Conservation (phyloP, 2,113 vertebrate genomes). For the Paradisaea rubra region DNA sequence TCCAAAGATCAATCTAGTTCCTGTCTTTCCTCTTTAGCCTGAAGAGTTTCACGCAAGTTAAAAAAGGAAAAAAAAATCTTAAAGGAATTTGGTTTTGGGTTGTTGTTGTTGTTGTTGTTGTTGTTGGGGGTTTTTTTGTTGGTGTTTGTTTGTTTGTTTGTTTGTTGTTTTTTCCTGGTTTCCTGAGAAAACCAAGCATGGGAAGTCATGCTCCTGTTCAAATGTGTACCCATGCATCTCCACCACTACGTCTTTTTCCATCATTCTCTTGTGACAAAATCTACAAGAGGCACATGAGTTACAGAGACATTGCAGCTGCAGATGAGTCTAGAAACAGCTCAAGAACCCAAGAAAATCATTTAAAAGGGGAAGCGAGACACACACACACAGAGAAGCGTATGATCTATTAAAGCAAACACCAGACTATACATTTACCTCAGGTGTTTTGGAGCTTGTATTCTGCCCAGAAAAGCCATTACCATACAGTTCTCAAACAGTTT, state of each 20-base stretch:
- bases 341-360: neutral
- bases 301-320: neutral
- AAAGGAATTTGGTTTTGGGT: neutral
- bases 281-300: rapidly evolving
- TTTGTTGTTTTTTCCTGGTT: neutral
- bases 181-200: neutral
- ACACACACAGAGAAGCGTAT: rapidly evolving
- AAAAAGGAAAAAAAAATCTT: neutral
- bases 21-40: neutral
- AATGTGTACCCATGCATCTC: rapidly evolving
- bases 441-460: neutral
- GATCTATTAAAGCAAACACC: neutral
- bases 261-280: neutral
- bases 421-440: neutral
- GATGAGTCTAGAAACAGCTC: neutral
- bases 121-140: neutral
- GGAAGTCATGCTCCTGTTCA: neutral
- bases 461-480: neutral
- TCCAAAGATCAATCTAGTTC: neutral
- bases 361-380: neutral
- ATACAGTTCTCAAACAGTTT: neutral
- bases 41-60: neutral
- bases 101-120: too few relatives aligned
- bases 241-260: neutral
- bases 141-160: neutral